Evolutionary conservation across 2,113 vertebrate genomes (phyloP).

Genomic region (Aleadryas rufinucha): DNA sequence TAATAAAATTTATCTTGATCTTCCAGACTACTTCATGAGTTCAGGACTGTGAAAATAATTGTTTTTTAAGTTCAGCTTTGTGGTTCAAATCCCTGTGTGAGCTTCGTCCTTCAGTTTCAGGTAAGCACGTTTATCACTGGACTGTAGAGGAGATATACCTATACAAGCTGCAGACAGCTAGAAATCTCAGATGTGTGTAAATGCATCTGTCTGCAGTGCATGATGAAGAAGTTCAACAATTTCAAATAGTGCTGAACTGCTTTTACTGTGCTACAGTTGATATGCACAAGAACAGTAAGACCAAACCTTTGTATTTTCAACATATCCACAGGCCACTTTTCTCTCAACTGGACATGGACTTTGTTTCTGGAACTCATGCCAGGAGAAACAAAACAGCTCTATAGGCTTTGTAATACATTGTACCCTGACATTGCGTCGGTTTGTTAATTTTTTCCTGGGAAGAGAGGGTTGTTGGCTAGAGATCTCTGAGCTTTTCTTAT

Average conservation of each 20-base stretch:
- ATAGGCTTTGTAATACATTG: neutral
- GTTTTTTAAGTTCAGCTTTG: neutral
- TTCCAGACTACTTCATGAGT: neutral
- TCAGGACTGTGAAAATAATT: neutral
- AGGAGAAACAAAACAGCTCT: accelerated
- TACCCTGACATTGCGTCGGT: neutral
- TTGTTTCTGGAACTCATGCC: neutral
- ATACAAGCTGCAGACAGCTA: neutral
- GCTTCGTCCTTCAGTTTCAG: neutral
- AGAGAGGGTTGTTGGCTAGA: neutral
- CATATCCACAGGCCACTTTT: neutral
- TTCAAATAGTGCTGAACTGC: neutral
- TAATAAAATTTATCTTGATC: neutral
- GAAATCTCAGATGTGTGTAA: neutral
- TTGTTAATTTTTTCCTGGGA: neutral
- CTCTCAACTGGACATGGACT: neutral
- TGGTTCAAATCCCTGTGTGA: neutral
- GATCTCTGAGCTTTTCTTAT: neutral
- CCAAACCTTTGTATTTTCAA: neutral
- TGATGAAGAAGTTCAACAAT: neutral
- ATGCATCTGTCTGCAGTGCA: neutral
- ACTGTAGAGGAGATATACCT: neutral
- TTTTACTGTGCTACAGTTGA: neutral
- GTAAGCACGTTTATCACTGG: neutral
- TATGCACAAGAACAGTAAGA: neutral